phyloP scores from a whole-genome alignment of 1,140 invertebrate genomes.

The Heliconius nattereri region DNA sequence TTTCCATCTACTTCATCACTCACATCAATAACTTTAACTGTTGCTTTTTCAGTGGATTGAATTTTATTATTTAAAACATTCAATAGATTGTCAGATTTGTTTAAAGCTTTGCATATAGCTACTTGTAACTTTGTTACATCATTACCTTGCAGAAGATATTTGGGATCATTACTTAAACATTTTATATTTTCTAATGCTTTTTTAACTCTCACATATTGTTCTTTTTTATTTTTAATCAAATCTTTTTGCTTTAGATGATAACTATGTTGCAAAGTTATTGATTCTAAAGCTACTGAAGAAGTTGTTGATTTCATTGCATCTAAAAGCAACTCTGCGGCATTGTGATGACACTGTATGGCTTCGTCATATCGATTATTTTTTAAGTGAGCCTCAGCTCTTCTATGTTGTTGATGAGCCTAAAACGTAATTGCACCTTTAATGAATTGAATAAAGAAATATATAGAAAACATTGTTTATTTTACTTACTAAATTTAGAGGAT shows the following conservation, averaged over 20 bases:
- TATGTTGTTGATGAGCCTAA: slow-evolving; percentile 85
- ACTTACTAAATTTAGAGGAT: slow-evolving; percentile 74
- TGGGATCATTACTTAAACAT: slow-evolving; percentile 66
- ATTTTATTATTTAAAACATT: slow-evolving; percentile 59
- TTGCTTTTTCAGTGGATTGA: slow-evolving; percentile 43
- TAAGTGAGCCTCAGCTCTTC: slow-evolving; percentile 83
- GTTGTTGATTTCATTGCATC: slow-evolving; percentile 82
- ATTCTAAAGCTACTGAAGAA: slow-evolving; percentile 81
- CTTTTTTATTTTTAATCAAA: slow-evolving; percentile 81
- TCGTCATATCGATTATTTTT: slow-evolving; percentile 83
- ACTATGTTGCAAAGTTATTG: slow-evolving; percentile 83
- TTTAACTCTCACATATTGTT: slow-evolving; percentile 82
- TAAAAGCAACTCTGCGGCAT: slow-evolving; percentile 81
- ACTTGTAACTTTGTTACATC: slow-evolving; percentile 78
- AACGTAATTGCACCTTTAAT: slow-evolving; percentile 31
- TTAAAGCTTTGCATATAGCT: slow-evolving; percentile 83
- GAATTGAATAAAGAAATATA: not conserved
- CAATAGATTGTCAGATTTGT: slow-evolving; percentile 84
- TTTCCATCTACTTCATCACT: slow-evolving; percentile 60
- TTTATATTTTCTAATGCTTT: slow-evolving; percentile 81
- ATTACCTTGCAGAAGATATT: slow-evolving; percentile 59
- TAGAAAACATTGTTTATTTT: not conserved
- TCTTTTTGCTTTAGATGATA: slow-evolving; percentile 84
- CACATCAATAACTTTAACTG: not conserved
- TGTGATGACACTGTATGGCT: slow-evolving; percentile 84